phyloP scores from a whole-genome alignment of 2,797 vertebrate species.

The Buceros bicornis region DNA sequence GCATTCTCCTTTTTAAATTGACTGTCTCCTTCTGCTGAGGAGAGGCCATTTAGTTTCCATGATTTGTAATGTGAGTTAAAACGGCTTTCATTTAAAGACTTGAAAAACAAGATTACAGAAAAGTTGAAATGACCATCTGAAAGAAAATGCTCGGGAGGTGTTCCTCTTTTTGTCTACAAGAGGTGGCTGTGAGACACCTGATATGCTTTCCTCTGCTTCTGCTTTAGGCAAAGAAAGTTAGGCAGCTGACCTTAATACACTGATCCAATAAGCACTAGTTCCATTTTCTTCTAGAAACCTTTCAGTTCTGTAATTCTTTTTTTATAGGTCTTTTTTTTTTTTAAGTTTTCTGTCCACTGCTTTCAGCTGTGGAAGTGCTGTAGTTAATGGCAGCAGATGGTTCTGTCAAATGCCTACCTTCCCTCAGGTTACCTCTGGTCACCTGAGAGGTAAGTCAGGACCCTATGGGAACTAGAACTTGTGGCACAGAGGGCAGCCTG shows the following conservation, averaged over 20 bases:
- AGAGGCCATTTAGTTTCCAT: background rate
- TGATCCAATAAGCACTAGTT: background rate
- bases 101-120: background rate
- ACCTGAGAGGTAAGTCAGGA: background rate
- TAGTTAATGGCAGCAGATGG: background rate
- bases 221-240: background rate
- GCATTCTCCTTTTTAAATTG: background rate
- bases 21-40: background rate
- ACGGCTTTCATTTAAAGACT: background rate
- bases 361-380: background rate
- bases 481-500: background rate
- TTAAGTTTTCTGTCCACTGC: background rate
- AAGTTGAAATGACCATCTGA: background rate
- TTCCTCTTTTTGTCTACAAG: background rate
- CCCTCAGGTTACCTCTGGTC: background rate
- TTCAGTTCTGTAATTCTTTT: background rate
- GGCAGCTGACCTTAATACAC: background rate
- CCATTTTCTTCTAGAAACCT: background rate
- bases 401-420: background rate
- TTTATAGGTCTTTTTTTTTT: background rate
- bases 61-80: background rate
- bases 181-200: background rate
- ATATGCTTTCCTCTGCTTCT: background rate
- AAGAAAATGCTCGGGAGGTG: background rate
- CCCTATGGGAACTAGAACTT: background rate